phyloP scores from a whole-genome alignment of 2,888 invertebrate species.

The Netelia melanura region DNA sequence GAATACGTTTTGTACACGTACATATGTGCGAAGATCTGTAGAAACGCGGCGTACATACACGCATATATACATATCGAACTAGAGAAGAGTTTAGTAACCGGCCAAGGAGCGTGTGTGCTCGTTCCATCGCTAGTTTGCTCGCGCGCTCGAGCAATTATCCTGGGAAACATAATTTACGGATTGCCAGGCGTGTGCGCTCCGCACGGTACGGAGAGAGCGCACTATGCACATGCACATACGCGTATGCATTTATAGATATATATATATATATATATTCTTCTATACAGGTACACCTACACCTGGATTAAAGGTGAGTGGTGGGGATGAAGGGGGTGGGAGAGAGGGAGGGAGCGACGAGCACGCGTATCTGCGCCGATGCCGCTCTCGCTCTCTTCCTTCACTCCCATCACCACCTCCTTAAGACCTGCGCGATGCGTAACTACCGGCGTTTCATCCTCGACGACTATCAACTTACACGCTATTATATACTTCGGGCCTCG shows the following conservation, averaged over 20 bases:
- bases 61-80: constrained; percentile 14
- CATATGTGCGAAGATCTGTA: neutral
- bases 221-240: neutral
- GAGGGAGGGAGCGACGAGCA: neutral
- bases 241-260: too few species aligned
- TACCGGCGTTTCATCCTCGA: constrained; percentile 44
- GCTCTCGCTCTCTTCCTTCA: constrained; percentile 50
- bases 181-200: constrained; percentile 62
- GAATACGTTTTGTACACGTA: neutral
- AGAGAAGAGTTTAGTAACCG: constrained; percentile 71
- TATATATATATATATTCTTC: constrained; percentile 10
- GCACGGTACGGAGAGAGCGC: constrained; percentile 28
- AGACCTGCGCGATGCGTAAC: constrained; percentile 47
- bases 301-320: neutral
- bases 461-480: constrained; percentile 54
- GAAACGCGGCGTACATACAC: constrained; percentile 1
- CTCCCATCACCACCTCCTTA: constrained; percentile 59
- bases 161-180: constrained; percentile 78
- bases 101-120: constrained; percentile 43
- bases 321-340: too few species aligned
- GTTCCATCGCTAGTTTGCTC: constrained; percentile 41
- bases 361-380: constrained; percentile 18
- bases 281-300: constrained; percentile 25
- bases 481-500: constrained; percentile 22
- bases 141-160: constrained; percentile 77